Percentiles rank a stretch among this genome's conserved stretches.
Evolutionary conservation across 2,888 invertebrate genomes (phyloP).

Genomic region (Eustalomyia histrio): DNA sequence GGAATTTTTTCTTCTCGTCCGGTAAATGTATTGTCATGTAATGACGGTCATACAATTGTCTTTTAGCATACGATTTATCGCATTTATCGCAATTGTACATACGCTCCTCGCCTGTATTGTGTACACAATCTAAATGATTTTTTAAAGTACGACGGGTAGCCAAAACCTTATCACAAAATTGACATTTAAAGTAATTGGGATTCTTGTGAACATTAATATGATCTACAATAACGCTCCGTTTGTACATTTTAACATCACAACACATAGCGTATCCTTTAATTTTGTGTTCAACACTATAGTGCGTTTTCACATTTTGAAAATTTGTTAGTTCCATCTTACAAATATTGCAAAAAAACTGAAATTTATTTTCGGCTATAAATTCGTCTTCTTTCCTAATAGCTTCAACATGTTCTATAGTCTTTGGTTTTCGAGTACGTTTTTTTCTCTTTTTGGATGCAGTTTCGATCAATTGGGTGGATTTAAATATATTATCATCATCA

Average conservation of each 20-base stretch:
- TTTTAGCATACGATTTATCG: conserved; percentile 49
- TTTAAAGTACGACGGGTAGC: conserved; percentile 73
- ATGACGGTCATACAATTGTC: conserved; percentile 72
- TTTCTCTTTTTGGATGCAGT: no score
- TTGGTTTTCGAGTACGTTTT: conserved; percentile 1
- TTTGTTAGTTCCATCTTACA: conserved; percentile 49
- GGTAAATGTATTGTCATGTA: conserved; percentile 74
- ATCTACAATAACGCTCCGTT: conserved; percentile 75
- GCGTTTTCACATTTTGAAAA: conserved; percentile 58
- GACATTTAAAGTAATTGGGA: conserved; percentile 76
- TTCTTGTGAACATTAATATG: conserved; percentile 76
- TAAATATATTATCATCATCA: no score
- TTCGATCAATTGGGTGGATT: no score
- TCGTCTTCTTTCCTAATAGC: conserved; percentile 52
- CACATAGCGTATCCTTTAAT: conserved; percentile 75
- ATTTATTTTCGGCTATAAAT: conserved; percentile 60
- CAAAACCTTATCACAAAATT: conserved; percentile 73
- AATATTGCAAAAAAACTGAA: conserved; percentile 55
- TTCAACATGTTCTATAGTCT: neutral
- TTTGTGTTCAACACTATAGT: conserved; percentile 64
- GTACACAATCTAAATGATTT: conserved; percentile 72
- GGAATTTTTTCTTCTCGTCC: conserved; percentile 72
- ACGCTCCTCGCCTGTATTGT: conserved; percentile 34
- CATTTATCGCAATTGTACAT: conserved; percentile 41
- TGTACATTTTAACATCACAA: conserved; percentile 75